Conservation (phyloP, 2,888 invertebrate species). For the Matsumyia berberina region DNA sequence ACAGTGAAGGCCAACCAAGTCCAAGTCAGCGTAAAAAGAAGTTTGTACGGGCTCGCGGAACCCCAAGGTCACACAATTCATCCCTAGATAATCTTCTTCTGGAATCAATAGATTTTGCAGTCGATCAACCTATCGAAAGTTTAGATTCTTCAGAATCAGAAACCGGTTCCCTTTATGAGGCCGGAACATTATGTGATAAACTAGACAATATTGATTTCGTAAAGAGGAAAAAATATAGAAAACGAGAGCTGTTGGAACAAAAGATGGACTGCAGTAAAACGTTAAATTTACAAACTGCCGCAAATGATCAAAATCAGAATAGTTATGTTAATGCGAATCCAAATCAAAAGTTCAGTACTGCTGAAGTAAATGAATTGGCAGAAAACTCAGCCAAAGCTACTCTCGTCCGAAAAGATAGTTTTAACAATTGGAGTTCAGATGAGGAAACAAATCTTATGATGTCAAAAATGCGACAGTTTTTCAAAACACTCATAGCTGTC, state of each 20-base stretch:
- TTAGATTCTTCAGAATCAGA: slow-evolving; percentile 89
- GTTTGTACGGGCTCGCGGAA: slow-evolving; percentile 92
- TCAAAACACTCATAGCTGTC: slow-evolving; percentile 94
- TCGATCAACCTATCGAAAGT: slow-evolving; percentile 84
- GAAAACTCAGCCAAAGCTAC: slow-evolving; percentile 82
- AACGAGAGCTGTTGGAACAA: slow-evolving; percentile 49
- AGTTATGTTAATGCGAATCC: background rate
- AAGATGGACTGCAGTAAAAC: slow-evolving; percentile 70
- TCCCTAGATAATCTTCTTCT: slow-evolving; percentile 91
- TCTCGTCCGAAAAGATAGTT: slow-evolving; percentile 93
- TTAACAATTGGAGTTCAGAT: slow-evolving; percentile 97
- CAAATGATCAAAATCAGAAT: background rate
- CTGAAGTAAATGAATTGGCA: slow-evolving; percentile 35
- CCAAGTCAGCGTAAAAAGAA: slow-evolving; percentile 93
- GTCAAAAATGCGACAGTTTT: slow-evolving; percentile 96
- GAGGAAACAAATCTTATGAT: slow-evolving; percentile 98
- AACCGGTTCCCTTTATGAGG: slow-evolving; percentile 81
- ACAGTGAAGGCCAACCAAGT: slow-evolving; percentile 94
- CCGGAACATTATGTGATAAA: slow-evolving; percentile 31
- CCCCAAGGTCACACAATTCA: slow-evolving; percentile 92
- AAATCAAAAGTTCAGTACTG: too few relatives aligned
- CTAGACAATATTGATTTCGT: slow-evolving; percentile 8
- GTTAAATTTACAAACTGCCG: background rate
- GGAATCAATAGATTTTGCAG: slow-evolving; percentile 52
- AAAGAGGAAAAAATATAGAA: slow-evolving; percentile 55